These are phyloP conservation scores for Yasuhikotakia modesta DNA, from an alignment of 2,797 vertebrate genomes.

Conservation along the genomic window DNA sequence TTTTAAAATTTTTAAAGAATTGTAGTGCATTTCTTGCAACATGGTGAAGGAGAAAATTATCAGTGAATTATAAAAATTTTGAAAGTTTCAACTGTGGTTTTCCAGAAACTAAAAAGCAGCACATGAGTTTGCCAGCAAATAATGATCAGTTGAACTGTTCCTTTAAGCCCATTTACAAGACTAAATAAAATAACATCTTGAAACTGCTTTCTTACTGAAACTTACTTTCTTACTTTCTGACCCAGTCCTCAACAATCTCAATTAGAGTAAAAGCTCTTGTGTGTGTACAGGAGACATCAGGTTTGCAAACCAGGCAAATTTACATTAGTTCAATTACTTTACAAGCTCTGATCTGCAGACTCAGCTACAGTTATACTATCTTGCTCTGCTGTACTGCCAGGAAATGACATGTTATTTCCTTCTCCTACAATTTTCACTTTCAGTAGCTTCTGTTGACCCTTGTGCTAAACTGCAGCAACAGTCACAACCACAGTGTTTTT, in stretches of 20 bases:
- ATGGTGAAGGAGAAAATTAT: no score
- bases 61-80: not conserved
- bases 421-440: slow-evolving; percentile 32
- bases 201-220: not conserved
- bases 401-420: slow-evolving; percentile 49
- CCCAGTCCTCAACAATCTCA: slow-evolving; percentile 20
- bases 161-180: not conserved
- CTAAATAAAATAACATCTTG: not conserved
- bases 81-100: not conserved
- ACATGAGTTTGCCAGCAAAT: not conserved
- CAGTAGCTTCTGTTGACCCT: slow-evolving; percentile 13
- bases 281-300: slow-evolving; percentile 27
- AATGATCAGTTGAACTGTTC: not conserved
- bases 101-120: not conserved
- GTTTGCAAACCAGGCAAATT: slow-evolving; percentile 47
- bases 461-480: not conserved
- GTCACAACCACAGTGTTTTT: not conserved
- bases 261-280: slow-evolving; percentile 54
- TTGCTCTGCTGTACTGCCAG: slow-evolving; percentile 48
- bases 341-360: slow-evolving; percentile 29
- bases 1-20: no score
- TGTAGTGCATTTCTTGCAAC: no score
- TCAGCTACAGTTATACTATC: slow-evolving; percentile 47
- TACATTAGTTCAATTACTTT: slow-evolving; percentile 48
- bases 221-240: slow-evolving; percentile 10